Base-by-base conservation (phyloP, 2,113 vertebrate species). In the Nothoprocta pentlandii region DNA sequence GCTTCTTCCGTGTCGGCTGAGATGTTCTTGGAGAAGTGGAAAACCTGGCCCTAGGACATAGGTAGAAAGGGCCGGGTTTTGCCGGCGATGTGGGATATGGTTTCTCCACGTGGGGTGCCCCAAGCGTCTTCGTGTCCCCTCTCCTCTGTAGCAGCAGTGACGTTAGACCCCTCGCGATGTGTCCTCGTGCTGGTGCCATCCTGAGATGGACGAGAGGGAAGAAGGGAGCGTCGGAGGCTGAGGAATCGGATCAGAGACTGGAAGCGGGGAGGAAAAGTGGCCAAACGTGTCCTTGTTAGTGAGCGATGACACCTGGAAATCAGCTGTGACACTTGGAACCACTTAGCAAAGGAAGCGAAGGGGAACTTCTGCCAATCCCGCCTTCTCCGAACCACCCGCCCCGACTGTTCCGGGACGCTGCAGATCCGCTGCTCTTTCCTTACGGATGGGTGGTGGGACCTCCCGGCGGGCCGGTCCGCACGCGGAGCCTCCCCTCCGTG, bases 1-100 rank as follows among this genome's bases (percentile, higher is more conserved):
- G 49, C 15, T 22, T 64, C 73, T 47, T 41, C 47, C 8, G 0
- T 41, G 4, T 10, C 8, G 36, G 17, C 1, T 0, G 17, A 49
- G 59, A 12, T 42, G 2, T 8, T 85, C 59, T 66, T 67, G 4
- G n/a, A n/a, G 87, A 63, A 59, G 23, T 34, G 32, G 19, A 36
- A 13, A 14, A 30, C 34, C 11, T 14, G 14, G 11, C 5, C 2
- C 25, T 44, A 42, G 44, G 20, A 47, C 10, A 2, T 1, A 8
- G 39, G 21, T 53, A 12, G 11, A 10, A 30, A 61, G 41, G 30
- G 34, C 22, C 11, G 30, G 3, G 59, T 67, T 21, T 53, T 25
- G 25, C 23, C 16, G 32, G 2, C 42, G 44, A 12, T 23, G 16
- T 12, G 20, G 22, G 25, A n/a, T 23, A 13, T 2, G 16, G 54